Conservation (phyloP, 2,113 vertebrate species). For the Prietella phreatophila region DNA sequence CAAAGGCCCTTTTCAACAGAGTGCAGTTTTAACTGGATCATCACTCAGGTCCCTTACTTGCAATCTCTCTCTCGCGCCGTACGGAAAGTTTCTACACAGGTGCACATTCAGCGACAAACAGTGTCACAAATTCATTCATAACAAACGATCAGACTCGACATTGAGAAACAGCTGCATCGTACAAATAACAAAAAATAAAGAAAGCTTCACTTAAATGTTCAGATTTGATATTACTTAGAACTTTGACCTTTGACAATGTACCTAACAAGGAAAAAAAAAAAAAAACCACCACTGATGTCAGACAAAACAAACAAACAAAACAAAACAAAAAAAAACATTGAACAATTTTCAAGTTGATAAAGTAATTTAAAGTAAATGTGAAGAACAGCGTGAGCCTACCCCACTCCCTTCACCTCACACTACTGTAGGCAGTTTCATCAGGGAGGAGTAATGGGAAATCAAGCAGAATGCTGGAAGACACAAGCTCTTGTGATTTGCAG, state of each 20-base stretch:
- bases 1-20: constrained; percentile 43
- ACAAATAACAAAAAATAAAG: constrained; percentile 1
- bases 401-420: constrained; percentile 13
- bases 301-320: constrained; percentile 53
- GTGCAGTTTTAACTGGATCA: constrained; percentile 26
- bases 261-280: constrained; percentile 39
- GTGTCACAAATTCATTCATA: constrained; percentile 28
- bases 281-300: background rate
- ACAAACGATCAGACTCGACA: constrained; percentile 11
- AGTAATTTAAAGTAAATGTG: constrained; percentile 59
- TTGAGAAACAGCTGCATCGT: background rate
- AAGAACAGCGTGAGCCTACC: constrained; percentile 33
- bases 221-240: background rate
- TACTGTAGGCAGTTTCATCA: constrained; percentile 22
- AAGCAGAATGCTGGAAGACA: constrained; percentile 39
- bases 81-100: constrained; percentile 24
- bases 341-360: constrained; percentile 63
- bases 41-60: constrained; percentile 41
- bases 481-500: constrained; percentile 37
- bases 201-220: constrained; percentile 12
- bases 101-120: constrained; percentile 35
- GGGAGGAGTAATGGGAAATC: background rate
- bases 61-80: constrained; percentile 19
- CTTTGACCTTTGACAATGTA: background rate
- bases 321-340: too few relatives aligned